Percentiles rank a stretch among this genome's conserved stretches.
Conservation (phyloP, 2,797 vertebrate species). For the Hapalemur alaotrensis region DNA sequence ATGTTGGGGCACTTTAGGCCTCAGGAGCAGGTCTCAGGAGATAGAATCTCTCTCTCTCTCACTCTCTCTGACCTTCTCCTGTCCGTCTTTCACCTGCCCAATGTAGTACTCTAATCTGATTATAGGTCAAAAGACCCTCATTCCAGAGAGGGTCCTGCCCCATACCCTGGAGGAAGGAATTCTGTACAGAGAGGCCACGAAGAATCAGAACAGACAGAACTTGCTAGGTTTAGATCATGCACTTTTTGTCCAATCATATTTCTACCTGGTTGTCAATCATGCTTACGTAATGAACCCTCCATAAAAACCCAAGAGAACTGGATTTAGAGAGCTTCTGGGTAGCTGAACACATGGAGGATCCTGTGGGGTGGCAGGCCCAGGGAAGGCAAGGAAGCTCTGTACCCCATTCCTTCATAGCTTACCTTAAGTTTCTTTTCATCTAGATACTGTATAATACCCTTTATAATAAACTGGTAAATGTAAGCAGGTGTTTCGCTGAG, state of each 20-base stretch:
- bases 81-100: not conserved
- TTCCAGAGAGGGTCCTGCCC: not conserved
- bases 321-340: too few species aligned
- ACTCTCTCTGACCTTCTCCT: not conserved
- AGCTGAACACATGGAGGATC: too few species aligned
- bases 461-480: not conserved
- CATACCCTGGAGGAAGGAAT: not conserved
- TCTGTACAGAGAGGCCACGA: not conserved
- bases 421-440: too few species aligned
- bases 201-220: not conserved
- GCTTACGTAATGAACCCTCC: not conserved
- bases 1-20: too few species aligned
- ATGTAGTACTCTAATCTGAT: not conserved
- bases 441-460: not conserved
- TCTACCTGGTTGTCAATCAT: not conserved
- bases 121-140: not conserved
- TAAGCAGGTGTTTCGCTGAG: not conserved
- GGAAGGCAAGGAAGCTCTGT: too few species aligned
- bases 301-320: not conserved
- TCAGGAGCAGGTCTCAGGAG: too few species aligned
- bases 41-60: not conserved
- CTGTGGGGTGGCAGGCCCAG: too few species aligned
- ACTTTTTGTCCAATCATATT: not conserved
- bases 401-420: too few species aligned
- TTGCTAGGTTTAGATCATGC: not conserved